These are phyloP conservation scores for Penaeus monodon DNA, from an alignment of 2,888 invertebrate species.

Conservation along the genomic window DNA sequence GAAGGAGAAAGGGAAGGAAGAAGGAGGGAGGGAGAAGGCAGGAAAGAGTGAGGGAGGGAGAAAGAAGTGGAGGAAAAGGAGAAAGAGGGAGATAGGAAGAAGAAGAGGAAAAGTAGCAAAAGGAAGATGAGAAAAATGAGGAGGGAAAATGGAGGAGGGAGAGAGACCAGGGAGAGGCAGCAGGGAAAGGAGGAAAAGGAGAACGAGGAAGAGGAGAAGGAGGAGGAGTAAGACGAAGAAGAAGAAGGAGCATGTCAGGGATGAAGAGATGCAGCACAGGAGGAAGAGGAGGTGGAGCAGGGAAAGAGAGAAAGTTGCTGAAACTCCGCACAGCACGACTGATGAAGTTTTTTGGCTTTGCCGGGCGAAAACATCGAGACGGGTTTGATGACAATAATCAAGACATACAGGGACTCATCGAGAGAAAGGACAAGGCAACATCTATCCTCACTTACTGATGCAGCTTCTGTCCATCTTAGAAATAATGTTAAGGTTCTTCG, in stretches of 20 bases:
- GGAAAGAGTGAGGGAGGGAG: neutral
- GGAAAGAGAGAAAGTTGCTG: neutral
- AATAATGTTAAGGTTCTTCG: no score
- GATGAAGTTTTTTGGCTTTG: no score
- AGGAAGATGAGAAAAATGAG: neutral
- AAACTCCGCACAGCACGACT: neutral
- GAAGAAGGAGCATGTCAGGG: no score
- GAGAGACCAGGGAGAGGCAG: neutral
- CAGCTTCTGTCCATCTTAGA: no score
- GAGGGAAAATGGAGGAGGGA: neutral
- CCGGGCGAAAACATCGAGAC: no score
- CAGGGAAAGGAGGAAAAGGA: neutral
- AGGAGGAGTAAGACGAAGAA: no score
- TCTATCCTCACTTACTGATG: no score
- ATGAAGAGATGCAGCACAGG: no score
- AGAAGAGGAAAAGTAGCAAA: neutral
- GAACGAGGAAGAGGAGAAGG: neutral
- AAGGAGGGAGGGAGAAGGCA: neutral
- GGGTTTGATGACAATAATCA: no score
- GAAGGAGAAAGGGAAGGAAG: neutral
- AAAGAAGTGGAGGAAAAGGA: neutral
- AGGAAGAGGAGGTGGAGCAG: neutral
- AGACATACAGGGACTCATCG: no score
- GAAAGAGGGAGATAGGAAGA: neutral
- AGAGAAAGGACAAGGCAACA: no score